These are phyloP conservation scores for Lethenteron reissneri DNA, from an alignment of 2,113 vertebrate species.

Conservation along the genomic window DNA sequence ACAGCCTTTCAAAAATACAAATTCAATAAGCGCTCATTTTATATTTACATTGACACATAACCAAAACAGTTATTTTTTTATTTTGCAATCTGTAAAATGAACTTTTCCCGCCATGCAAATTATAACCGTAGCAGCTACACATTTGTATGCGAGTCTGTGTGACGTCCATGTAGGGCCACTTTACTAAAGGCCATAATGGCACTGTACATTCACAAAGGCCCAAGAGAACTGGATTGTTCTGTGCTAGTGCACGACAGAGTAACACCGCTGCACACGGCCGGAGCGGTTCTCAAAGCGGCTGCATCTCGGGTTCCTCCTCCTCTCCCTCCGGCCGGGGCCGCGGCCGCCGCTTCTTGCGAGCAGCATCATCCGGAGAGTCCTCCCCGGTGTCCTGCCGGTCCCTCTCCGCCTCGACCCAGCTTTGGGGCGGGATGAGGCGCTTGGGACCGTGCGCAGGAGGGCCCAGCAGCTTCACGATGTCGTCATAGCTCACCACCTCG, in stretches of 20 bases:
- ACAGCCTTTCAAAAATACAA: too few species aligned
- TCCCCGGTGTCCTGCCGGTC: slow-evolving; percentile 55
- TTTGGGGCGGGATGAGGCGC: slow-evolving; percentile 69
- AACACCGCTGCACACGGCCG: background rate
- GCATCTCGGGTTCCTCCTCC: slow-evolving; percentile 27
- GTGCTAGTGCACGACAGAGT: background rate
- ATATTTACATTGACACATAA: too few species aligned
- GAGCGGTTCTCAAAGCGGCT: slow-evolving; percentile 18
- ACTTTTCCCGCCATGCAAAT: background rate
- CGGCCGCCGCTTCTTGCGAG: slow-evolving; percentile 13
- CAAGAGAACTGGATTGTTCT: background rate
- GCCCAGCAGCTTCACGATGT: slow-evolving; percentile 71
- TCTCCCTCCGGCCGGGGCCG: slow-evolving; percentile 21
- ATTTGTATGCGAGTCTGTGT: background rate
- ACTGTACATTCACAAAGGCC: background rate
- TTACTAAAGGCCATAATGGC: background rate
- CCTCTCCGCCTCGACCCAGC: slow-evolving; percentile 58
- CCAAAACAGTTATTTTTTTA: too few species aligned
- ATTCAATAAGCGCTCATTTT: too few species aligned
- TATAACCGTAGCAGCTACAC: background rate
- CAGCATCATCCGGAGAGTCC: slow-evolving; percentile 23
- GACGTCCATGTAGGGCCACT: background rate
- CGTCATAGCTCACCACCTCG: slow-evolving; percentile 79
- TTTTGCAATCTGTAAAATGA: too few species aligned
- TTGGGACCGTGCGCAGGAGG: slow-evolving; percentile 60